Base-by-base conservation (phyloP, 2,113 vertebrate genomes). In the Clarias macrocephalus region DNA sequence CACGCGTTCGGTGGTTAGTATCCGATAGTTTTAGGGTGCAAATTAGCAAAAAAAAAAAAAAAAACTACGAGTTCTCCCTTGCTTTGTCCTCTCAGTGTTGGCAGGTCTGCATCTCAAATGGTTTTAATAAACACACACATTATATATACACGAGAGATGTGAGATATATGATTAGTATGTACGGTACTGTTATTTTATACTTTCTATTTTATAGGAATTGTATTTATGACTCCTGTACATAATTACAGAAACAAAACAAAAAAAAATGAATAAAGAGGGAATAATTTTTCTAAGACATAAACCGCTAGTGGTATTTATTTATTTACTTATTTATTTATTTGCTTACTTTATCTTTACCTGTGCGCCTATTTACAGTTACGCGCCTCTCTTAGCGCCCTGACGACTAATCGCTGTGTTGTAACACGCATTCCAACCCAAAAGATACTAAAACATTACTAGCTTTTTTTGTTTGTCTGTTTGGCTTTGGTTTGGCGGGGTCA, bases 111-210 rank as follows among this genome's bases (percentile, higher is more conserved):
- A 37, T 23, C n/a, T 30, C 18, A 30, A 54, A 54, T 3, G 7
- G 11, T 48, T 25, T 25, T 62, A 28, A 28, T 30, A 48, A 25
- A n/a, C 30, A 19, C 10, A 18, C 15, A 65, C 37, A 48, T 52
- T 12, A 70, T 77, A 12, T 10, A 13, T 59, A 30, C 28, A 73
- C 59, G 25, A 72, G n/a, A 25, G 15, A 28, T 92, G 57, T 89
- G 56, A 19, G 33, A 90, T 91, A n/a, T 37, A 92, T 94, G 91
- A 92, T 91, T 92, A 94, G 93, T 93, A 94, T 92, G 85, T 87
- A 90, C 93, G 95, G 94, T 95, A 95, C 95, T 94, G 93, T 94
- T 90, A 93, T 93, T 94, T 94, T 94, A 92, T 94, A 95, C 92
- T 92, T 89, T 93, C 90, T 92, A 92, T 94, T 96, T 95, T 92